Evolutionary conservation across 2,113 vertebrate species (phyloP), one percentile per base, ranked within the genome.

Genomic region (Poeciliopsis turrubarensis): DNA sequence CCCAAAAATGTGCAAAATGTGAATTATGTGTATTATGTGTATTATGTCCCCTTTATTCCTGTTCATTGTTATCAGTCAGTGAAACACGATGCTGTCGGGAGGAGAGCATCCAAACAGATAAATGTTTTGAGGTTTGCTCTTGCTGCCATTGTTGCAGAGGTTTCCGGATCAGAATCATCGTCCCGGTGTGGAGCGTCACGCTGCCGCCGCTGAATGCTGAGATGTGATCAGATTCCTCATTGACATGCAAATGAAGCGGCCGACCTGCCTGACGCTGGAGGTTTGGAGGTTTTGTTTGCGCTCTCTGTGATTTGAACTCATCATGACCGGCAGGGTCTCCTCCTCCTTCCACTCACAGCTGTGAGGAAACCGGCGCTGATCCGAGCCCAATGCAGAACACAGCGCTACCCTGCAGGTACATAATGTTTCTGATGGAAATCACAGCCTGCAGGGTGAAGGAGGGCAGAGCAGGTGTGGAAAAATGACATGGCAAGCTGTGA

Each of bases 231-330:
- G 63, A 68, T 61, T 84, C 83, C 76, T 81, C 85, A 81, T 87
- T 89, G 83, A 89, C 75, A 85, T 87, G 87, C 80, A 89, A 82
- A 87, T 85, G 82, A 86, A 72, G 82, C 47, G 25, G 39, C 74
- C 75, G 0, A 70, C 78, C 54, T 47, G 69, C 80, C 72, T 15
- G 7, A 10, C 63, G 69, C 78, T 75, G 61, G 60, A 3, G 79
- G 84, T 78, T 82, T 82, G 60, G 79, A 81, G 60, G 32, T 14
- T 34, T 32, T 54, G 75, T 82, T 84, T 84, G 84, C 75, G 72
- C 75, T 79, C 25, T 54, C 60, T 19, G 12, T 60, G 72, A 79
- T 81, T 77, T 86, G 71, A 61, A 47, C 72, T 71, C 78, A 65
- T 72, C 71, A 70, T 80, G 27, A 60, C 73, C 60, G 63, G 78